Percentiles rank a stretch among this genome's conserved stretches.
Conservation (phyloP, 2,888 invertebrate species). For the Aporophyla lueneburgensis region DNA sequence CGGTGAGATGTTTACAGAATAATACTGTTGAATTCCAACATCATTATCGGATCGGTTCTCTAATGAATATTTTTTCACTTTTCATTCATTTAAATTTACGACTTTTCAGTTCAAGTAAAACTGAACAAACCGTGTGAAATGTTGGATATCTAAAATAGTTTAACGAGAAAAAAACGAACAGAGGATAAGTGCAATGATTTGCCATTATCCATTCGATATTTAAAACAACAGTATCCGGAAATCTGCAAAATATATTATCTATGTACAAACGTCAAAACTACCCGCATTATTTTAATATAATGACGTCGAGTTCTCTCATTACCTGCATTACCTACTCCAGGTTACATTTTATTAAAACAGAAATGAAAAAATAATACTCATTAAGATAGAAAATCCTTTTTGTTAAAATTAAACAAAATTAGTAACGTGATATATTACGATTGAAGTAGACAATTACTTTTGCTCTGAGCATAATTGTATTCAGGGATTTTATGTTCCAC, state of each 20-base stretch:
- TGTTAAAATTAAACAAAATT: slow-evolving; percentile 41
- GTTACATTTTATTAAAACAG: slow-evolving; percentile 17
- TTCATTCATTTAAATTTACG: too few species aligned
- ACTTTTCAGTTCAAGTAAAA: too few species aligned
- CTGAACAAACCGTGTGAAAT: too few species aligned
- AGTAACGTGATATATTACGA: slow-evolving; percentile 44
- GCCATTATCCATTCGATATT: slow-evolving; percentile 2
- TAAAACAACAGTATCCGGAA: neutral
- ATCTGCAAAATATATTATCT: neutral
- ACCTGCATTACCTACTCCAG: slow-evolving; percentile 7
- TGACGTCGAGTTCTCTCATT: slow-evolving; percentile 21
- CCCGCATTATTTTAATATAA: neutral
- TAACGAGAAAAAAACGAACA: neutral
- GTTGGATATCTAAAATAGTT: too few species aligned
- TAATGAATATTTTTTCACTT: too few species aligned
- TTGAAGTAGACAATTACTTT: slow-evolving; percentile 36
- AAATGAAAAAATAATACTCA: slow-evolving; percentile 20
- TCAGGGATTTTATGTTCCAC: slow-evolving; percentile 19
- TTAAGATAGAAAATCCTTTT: slow-evolving; percentile 34
- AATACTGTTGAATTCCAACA: neutral
- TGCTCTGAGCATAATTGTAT: slow-evolving; percentile 21
- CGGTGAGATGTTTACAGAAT: too few species aligned
- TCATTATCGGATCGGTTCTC: neutral
- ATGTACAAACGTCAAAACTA: neutral
- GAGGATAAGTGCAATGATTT: neutral